Evolutionary conservation across 2,113 vertebrate species (phyloP).

Genomic region (Sinocyclocheilus anshuiensis): DNA sequence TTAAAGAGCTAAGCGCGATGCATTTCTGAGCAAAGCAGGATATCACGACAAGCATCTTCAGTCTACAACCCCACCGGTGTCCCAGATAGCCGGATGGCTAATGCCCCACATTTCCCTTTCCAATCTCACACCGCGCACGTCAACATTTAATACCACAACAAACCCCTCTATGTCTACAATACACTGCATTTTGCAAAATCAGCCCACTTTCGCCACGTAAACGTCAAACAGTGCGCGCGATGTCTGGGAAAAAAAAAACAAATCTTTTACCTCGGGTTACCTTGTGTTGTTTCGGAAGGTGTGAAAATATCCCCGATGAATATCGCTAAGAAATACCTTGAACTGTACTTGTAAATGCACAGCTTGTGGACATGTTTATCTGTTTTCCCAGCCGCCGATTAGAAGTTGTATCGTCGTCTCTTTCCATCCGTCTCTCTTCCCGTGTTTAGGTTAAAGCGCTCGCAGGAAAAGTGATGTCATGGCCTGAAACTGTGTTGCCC

Average conservation of each 20-base stretch:
- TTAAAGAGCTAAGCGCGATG: background rate
- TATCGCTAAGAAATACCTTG: conserved; percentile 36
- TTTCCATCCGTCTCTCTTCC: conserved; percentile 46
- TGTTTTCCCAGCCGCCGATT: conserved; percentile 12
- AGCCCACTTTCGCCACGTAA: background rate
- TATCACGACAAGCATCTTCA: conserved; percentile 52
- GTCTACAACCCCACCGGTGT: conserved; percentile 40
- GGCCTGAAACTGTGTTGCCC: conserved; percentile 69
- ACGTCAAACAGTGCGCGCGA: background rate
- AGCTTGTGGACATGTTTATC: conserved; percentile 40
- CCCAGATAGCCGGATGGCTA: conserved; percentile 50
- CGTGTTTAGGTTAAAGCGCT: conserved; percentile 68
- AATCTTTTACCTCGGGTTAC: conserved; percentile 37
- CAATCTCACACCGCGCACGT: background rate
- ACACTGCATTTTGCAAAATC: background rate
- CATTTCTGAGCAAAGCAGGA: conserved; percentile 42
- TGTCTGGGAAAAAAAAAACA: background rate
- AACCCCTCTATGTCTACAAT: background rate
- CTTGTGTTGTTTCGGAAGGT: conserved; percentile 8
- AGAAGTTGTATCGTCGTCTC: conserved; percentile 45
- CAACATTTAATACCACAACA: conserved; percentile 3
- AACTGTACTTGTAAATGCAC: conserved; percentile 14
- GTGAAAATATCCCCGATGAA: conserved; percentile 12
- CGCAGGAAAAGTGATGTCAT: conserved; percentile 80
- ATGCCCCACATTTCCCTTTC: conserved; percentile 31